These are phyloP conservation scores for Drosophila birchii DNA, from an alignment of 2,888 invertebrate species.

Conservation along the genomic window DNA sequence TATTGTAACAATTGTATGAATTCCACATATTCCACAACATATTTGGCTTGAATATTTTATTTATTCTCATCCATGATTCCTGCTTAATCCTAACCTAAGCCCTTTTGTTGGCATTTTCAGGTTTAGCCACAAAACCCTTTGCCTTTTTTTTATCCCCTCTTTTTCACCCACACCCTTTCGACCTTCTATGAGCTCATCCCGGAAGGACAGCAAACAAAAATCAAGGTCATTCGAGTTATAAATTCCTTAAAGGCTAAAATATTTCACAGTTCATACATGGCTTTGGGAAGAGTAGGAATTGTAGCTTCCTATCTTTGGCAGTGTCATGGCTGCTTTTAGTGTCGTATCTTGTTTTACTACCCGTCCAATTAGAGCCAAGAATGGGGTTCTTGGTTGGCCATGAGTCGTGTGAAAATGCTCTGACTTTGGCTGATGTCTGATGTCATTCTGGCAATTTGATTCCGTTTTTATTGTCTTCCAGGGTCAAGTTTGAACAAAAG, in stretches of 20 bases:
- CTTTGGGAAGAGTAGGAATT: background rate
- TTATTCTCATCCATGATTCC: background rate
- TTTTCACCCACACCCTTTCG: slow-evolving; percentile 10
- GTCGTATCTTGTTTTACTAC: slow-evolving; percentile 23
- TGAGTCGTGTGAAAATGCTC: slow-evolving; percentile 56
- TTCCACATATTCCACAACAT: background rate
- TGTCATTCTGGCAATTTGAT: slow-evolving; percentile 57
- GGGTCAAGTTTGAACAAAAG: slow-evolving; percentile 24
- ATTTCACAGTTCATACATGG: slow-evolving; percentile 7
- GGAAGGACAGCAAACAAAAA: slow-evolving; percentile 14
- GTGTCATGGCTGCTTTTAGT: slow-evolving; percentile 25
- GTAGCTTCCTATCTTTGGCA: slow-evolving; percentile 7
- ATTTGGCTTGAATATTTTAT: slow-evolving; percentile 7
- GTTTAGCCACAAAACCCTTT: background rate
- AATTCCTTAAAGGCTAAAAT: slow-evolving; percentile 31
- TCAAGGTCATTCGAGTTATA: slow-evolving; percentile 39
- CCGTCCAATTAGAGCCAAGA: slow-evolving; percentile 35
- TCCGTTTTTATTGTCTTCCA: slow-evolving; percentile 54
- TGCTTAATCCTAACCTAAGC: background rate
- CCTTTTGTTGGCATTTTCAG: slow-evolving; percentile 7
- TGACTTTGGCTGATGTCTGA: slow-evolving; percentile 46
- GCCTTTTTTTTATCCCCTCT: background rate
- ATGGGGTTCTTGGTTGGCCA: slow-evolving; percentile 34
- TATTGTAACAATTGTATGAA: background rate
- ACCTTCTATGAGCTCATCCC: slow-evolving; percentile 36